Percentiles rank a stretch among this genome's conserved stretches.
Conservation (phyloP, 2,888 invertebrate genomes). For the Papilio protenor region DNA sequence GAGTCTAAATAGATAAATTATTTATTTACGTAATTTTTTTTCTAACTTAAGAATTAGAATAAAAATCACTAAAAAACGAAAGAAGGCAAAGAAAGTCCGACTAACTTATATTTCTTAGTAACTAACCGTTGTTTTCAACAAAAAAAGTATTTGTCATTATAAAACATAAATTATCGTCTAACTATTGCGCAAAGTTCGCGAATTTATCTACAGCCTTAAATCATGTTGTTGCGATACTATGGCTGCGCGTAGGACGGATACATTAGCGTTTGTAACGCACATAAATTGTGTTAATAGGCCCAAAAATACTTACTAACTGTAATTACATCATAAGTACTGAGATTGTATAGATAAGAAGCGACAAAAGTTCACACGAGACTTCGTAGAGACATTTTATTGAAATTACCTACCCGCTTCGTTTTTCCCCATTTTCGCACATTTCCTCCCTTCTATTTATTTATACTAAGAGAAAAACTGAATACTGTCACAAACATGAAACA, state of each 20-base stretch:
- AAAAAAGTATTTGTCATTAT: background rate
- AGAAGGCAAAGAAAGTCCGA: too few relatives aligned
- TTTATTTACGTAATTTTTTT: background rate
- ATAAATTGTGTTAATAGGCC: slow-evolving; percentile 23
- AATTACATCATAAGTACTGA: background rate
- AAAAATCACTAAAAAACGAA: background rate
- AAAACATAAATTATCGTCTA: background rate
- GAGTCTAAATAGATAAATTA: background rate
- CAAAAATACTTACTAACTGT: background rate
- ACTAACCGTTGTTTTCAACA: background rate
- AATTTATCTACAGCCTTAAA: slow-evolving; percentile 20
- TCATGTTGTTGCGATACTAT: slow-evolving; percentile 13
- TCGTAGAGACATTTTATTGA: background rate
- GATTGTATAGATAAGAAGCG: background rate
- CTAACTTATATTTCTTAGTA: background rate
- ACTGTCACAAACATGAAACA: background rate
- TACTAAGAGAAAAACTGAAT: background rate
- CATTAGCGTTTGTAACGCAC: slow-evolving; percentile 14
- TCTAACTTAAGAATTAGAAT: background rate
- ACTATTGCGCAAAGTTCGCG: slow-evolving; percentile 6
- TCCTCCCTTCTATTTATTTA: too few relatives aligned
- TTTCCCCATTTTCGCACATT: too few relatives aligned
- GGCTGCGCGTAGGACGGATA: slow-evolving; percentile 23
- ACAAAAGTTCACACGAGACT: background rate
- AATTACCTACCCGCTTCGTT: too few relatives aligned